Conservation (phyloP, 2,888 invertebrate genomes). For the Drosophila fungiperda region DNA sequence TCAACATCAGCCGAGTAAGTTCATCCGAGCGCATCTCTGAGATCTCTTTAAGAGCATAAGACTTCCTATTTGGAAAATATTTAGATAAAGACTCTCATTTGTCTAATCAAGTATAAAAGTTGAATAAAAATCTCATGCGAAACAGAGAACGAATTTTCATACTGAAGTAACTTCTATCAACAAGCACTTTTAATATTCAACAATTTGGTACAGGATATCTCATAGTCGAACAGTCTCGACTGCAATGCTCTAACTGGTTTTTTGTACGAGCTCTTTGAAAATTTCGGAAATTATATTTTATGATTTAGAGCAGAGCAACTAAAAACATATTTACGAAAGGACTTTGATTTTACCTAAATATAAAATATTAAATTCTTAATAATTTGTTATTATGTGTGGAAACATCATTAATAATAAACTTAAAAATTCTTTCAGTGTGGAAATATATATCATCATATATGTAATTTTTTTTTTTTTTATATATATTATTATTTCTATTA, state of each 20-base stretch:
- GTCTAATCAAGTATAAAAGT: not conserved
- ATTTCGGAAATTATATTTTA: not conserved
- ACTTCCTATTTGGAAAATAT: not conserved
- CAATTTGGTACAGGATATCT: not conserved
- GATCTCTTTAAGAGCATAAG: rapidly evolving
- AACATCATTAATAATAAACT: not conserved
- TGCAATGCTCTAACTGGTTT: not conserved
- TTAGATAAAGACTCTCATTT: not conserved
- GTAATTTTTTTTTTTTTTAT: too few relatives aligned
- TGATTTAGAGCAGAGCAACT: not conserved
- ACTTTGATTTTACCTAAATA: not conserved
- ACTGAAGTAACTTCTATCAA: rapidly evolving
- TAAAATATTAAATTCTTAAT: not conserved
- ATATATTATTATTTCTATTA: not conserved
- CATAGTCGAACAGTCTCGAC: not conserved
- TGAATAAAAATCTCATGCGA: not conserved
- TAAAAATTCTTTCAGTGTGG: not conserved
- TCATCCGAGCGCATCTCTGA: not conserved
- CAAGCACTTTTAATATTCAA: not conserved
- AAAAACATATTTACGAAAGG: not conserved
- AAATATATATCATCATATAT: not conserved
- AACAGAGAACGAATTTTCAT: not conserved
- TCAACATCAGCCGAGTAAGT: not conserved
- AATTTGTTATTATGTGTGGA: not conserved
- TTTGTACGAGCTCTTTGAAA: not conserved